phyloP scores from a whole-genome alignment of 1,140 invertebrate genomes.

The Glossosoma conforme region DNA sequence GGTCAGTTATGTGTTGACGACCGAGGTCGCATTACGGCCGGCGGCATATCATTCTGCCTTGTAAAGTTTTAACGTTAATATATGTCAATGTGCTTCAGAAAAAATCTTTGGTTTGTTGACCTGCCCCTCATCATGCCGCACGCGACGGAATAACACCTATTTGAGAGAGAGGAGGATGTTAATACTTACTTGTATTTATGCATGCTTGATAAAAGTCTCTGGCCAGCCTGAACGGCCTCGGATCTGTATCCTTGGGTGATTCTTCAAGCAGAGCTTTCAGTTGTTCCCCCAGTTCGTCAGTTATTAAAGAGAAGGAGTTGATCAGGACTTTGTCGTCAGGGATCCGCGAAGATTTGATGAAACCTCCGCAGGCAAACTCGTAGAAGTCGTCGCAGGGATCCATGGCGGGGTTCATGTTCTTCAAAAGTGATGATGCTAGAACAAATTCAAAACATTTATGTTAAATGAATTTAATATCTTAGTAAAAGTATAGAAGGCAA shows the following conservation, averaged over 20 bases:
- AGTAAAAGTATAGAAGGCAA: neutral
- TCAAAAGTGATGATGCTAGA: conserved; percentile 60
- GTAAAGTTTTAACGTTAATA: too few relatives aligned
- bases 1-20: too few relatives aligned
- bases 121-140: too few relatives aligned
- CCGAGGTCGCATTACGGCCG: too few relatives aligned
- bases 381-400: conserved; percentile 92
- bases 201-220: conserved; percentile 79
- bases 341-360: conserved; percentile 65
- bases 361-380: conserved; percentile 72
- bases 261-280: conserved; percentile 69
- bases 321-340: conserved; percentile 76
- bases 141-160: too few relatives aligned
- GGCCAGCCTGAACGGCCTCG: conserved; percentile 66
- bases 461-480: neutral
- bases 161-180: too few relatives aligned
- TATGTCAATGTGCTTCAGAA: too few relatives aligned
- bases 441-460: conserved; percentile 11
- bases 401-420: conserved; percentile 65
- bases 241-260: conserved; percentile 57
- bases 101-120: too few relatives aligned
- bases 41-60: too few relatives aligned
- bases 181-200: conserved; percentile 78
- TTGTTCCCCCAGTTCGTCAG: conserved; percentile 73
- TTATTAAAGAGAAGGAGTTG: conserved; percentile 74